Conservation (phyloP, 2,113 vertebrate genomes). For the Microcebus griseorufus region DNA sequence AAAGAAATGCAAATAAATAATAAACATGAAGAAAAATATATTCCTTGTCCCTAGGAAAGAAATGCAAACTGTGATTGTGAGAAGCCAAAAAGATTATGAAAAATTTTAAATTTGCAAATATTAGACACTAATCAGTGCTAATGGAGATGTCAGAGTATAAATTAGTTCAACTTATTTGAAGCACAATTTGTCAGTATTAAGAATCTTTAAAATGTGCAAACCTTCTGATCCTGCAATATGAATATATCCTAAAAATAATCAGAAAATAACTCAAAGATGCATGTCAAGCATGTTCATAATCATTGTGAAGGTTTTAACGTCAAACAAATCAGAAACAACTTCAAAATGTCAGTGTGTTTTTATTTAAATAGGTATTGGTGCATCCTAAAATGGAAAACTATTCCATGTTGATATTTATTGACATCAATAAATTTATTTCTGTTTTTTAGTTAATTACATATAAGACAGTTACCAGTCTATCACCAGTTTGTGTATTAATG, state of each 20-base stretch:
- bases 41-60: neutral
- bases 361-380: neutral
- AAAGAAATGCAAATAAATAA: neutral
- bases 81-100: neutral
- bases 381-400: neutral
- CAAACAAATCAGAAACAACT: neutral
- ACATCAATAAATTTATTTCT: neutral
- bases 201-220: neutral
- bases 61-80: neutral
- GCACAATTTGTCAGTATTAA: neutral
- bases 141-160: neutral
- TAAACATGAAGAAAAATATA: neutral
- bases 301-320: neutral
- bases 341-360: neutral
- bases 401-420: neutral
- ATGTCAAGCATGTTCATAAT: neutral
- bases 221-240: neutral
- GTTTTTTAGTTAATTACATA: neutral
- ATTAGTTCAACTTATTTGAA: neutral
- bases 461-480: neutral
- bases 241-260: neutral
- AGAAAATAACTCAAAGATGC: neutral
- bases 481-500: neutral
- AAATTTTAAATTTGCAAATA: neutral
- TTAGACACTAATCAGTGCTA: neutral